These are phyloP conservation scores for Sycobia sp. DNA, from an alignment of 1,140 invertebrate genomes.

Conservation along the genomic window DNA sequence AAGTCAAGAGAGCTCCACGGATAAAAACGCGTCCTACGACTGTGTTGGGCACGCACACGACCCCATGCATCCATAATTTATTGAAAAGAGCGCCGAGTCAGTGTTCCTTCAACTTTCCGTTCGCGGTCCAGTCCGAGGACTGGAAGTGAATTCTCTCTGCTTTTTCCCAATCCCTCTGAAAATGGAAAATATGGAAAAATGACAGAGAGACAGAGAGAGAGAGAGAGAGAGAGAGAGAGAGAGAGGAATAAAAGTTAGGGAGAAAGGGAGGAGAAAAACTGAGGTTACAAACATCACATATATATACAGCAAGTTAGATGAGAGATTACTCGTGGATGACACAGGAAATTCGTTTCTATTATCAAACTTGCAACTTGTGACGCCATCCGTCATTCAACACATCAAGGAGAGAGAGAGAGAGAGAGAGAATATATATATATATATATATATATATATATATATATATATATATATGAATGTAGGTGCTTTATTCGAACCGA, in stretches of 20 bases:
- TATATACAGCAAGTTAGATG: not conserved
- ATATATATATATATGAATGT: no score
- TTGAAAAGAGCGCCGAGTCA: slow-evolving; percentile 32
- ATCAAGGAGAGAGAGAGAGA: not conserved
- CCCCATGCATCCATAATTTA: slow-evolving; percentile 39
- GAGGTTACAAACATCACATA: no score
- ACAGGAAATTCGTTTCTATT: slow-evolving; percentile 49
- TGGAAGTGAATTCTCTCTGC: slow-evolving; percentile 35
- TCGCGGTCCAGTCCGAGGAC: slow-evolving; percentile 32
- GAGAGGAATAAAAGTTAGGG: not conserved
- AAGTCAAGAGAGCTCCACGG: not conserved
- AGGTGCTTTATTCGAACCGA: slow-evolving; percentile 45
- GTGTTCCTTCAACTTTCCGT: slow-evolving; percentile 8
- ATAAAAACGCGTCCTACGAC: not conserved
- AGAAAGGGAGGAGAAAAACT: slow-evolving; percentile 28
- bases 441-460: no score
- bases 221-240: not conserved
- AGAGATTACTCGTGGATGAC: slow-evolving; percentile 38
- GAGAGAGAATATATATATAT: slow-evolving; percentile 2
- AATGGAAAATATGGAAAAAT: slow-evolving; percentile 23
- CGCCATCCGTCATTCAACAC: slow-evolving; percentile 27
- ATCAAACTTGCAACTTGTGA: slow-evolving; percentile 39
- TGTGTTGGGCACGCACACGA: slow-evolving; percentile 30
- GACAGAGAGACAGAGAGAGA: not conserved
- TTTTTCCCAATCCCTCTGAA: no score